Percentiles rank a stretch among this genome's conserved stretches.
These are phyloP conservation scores for Opisthograptis luteolata DNA, from an alignment of 2,888 invertebrate species.

Conservation along the genomic window DNA sequence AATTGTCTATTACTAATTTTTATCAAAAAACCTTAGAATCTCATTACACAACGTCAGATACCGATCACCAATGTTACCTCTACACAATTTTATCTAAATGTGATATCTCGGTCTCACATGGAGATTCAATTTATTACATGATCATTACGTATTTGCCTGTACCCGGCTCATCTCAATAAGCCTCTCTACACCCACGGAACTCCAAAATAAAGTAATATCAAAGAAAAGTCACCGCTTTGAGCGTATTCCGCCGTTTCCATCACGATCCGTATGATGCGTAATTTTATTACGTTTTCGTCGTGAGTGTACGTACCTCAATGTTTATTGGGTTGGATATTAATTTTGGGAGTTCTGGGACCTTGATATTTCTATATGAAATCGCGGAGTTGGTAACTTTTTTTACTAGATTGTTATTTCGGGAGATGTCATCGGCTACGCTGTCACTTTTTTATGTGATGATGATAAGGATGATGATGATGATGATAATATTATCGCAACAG, in stretches of 20 bases:
- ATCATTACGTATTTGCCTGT: conserved; percentile 25
- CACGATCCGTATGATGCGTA: conserved; percentile 53
- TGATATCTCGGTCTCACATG: conserved; percentile 24
- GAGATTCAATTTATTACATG: conserved; percentile 31
- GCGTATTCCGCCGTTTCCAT: conserved; percentile 47
- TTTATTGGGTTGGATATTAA: conserved; percentile 52
- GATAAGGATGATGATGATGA: too few relatives aligned
- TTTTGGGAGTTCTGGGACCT: conserved; percentile 26
- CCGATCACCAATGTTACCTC: conserved; percentile 13
- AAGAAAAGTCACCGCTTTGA: conserved; percentile 59
- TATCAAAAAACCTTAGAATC: background rate
- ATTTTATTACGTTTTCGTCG: conserved; percentile 60
- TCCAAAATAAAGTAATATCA: conserved; percentile 68
- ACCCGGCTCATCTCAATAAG: conserved; percentile 53
- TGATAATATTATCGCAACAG: too few relatives aligned
- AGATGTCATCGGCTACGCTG: background rate
- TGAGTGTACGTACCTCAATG: conserved; percentile 43
- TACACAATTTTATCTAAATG: conserved; percentile 19
- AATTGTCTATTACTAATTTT: too few relatives aligned
- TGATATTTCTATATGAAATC: conserved; percentile 5
- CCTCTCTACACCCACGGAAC: conserved; percentile 52
- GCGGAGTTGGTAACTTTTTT: background rate
- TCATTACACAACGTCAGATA: background rate
- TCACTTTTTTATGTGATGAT: too few relatives aligned
- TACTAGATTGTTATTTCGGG: background rate